Base-by-base conservation (phyloP, 2,797 vertebrate genomes). In the Hybognathus amarus region DNA sequence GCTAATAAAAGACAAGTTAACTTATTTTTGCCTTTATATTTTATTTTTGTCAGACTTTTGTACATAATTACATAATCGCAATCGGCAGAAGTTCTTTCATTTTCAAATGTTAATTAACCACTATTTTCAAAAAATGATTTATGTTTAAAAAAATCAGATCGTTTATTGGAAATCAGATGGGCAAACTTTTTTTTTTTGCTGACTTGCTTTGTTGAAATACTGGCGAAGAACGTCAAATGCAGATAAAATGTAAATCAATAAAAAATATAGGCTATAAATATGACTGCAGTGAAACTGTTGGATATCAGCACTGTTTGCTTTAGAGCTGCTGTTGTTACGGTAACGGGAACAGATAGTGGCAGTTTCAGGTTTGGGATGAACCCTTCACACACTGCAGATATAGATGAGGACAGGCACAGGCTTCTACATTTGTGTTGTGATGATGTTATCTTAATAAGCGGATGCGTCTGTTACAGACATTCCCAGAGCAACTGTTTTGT, bases 81-180 rank as follows among this genome's bases (percentile, higher is more conserved):
- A 24, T 4, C 24, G 40, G 6, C 7, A 42, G 24, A 69, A 5
- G 22, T 56, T n/a, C 1, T 56, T 56, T 56, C 0, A 56, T 56
- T 4, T 22, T n/a, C 1, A 50, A 17, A 50, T 17, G 47, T 6
- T 20, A 47, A 47, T 70, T 70, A 47, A 47, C 13, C n/a, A 5
- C 24, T 6, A 6, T 47, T 71, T 71, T 42, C 68, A 27, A 71
- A n/a, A n/a, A 18, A 18, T 27, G 4, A 71, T 47, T 9, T 5
- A 47, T 47, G 8, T 17, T 71, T 30, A 45, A 5, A 50, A 15
- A 24, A 30, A 27, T 20, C 0, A 5, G 10, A 71, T 50, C 10
- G 24, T 27, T 71, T 71, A 71, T 71, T 47, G 68, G n/a, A 70
- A 70, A 47, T 70, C n/a, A 47, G 6, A 45, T 5, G n/a, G 66